Evolutionary conservation across 2,797 vertebrate species (phyloP).

Genomic region (Sarcoramphus papa): DNA sequence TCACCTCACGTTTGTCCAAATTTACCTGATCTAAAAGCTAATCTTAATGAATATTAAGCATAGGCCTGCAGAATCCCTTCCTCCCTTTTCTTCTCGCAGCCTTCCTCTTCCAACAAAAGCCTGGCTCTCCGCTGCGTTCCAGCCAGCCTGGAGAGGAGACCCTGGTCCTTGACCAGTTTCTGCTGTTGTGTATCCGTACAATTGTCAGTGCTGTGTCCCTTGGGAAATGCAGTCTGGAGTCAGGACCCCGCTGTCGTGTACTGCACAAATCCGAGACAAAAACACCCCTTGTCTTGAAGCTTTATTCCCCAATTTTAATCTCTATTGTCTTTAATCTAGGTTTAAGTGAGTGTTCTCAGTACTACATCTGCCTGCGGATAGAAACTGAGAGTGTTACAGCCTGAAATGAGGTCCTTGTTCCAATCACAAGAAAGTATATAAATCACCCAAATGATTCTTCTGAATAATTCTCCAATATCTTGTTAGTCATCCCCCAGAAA

Average conservation of each 20-base stretch:
- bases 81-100: background rate
- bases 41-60: background rate
- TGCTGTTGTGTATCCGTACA: accelerated
- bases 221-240: background rate
- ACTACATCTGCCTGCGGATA: background rate
- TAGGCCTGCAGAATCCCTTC: background rate
- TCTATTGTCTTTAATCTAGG: background rate
- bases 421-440: background rate
- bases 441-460: background rate
- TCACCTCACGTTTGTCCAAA: background rate
- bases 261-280: background rate
- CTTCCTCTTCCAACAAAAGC: background rate
- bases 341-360: background rate
- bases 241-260: background rate
- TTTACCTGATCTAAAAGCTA: background rate
- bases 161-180: background rate
- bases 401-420: background rate
- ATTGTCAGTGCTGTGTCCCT: background rate
- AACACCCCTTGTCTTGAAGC: background rate
- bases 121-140: accelerated
- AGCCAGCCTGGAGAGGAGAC: background rate
- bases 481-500: background rate
- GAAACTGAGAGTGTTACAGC: background rate
- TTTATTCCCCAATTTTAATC: background rate
- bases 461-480: background rate